Base-by-base conservation (phyloP, 2,888 invertebrate species). In the Tetramorium bicarinatum region DNA sequence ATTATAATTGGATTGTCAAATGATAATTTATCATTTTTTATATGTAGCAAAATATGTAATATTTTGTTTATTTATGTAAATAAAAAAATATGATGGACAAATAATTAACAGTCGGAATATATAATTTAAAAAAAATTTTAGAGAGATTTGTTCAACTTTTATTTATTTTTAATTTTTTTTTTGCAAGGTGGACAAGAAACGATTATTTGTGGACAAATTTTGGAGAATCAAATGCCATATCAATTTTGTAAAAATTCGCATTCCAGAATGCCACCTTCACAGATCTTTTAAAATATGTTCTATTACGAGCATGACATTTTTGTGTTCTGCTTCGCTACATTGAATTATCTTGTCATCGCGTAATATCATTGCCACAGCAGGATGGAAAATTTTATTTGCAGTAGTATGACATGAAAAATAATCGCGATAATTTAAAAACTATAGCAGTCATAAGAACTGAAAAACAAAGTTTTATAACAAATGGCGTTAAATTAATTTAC, bases 401-500 rank as follows among this genome's bases (percentile, higher is more conserved):
- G 13, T 71, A 69, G 29, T 9, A 21, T 29, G 21, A 59, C 21
- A 47, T 3, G 38, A 11, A 29, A 44, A 29, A 29, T 29, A 44
- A 74, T 47, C 72, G n/a, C 11, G 1, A 59, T 29, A 52, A 77
- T 67, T 9, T 18, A n/a, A 66, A 66, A 61, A 41, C 18, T 15
- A 44, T 61, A 72, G 13, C 72, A 34, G 18, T 72, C 56, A 25
- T 18, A 72, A 8, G 8, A 29, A 52, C 13, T 49, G 9, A n/a
- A 47, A 34, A 61, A 18, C 49, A 34, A 15, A 3, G 1, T 69
- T 77, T 76, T 41, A 77, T 8, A 7, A 11, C 4, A 4, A 13
- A 2, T 15, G 18, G 21, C 3, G 8, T 77, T 77, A 67, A 13
- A 41, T 77, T 67, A 13, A 41, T 77, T 67, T 41, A 41, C 67